phyloP scores from a whole-genome alignment of 2,888 invertebrate species.

The Thelaira solivaga region DNA sequence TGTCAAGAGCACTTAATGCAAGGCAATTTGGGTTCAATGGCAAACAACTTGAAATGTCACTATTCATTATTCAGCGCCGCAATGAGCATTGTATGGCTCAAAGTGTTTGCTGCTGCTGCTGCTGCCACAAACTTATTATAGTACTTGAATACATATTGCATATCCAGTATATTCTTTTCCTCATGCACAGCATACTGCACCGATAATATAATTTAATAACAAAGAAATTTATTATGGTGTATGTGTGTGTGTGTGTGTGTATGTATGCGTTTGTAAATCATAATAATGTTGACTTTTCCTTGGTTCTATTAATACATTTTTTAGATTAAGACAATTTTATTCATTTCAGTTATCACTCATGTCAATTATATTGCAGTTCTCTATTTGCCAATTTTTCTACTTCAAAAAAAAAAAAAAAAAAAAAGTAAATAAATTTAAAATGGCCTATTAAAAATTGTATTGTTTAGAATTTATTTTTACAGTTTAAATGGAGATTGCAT shows the following conservation, averaged over 20 bases:
- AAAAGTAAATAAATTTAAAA: neutral
- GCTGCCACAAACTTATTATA: slow-evolving; percentile 47
- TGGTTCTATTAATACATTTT: neutral
- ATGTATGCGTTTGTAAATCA: slow-evolving; percentile 15
- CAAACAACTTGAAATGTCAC: slow-evolving; percentile 61
- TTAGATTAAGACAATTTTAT: neutral
- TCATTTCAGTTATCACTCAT: neutral
- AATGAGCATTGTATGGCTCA: slow-evolving; percentile 35
- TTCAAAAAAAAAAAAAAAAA: neutral
- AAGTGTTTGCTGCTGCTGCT: slow-evolving; percentile 29
- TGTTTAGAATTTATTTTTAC: no score
- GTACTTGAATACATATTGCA: slow-evolving; percentile 28
- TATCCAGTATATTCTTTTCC: neutral
- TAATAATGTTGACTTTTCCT: slow-evolving; percentile 4
- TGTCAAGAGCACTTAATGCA: slow-evolving; percentile 84
- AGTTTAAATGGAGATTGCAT: no score
- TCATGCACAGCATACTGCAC: neutral
- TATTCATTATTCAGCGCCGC: slow-evolving; percentile 7
- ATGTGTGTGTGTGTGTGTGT: no score
- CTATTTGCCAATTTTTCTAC: slow-evolving; percentile 56
- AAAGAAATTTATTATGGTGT: no score
- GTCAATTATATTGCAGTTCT: slow-evolving; percentile 28
- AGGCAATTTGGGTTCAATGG: slow-evolving; percentile 81
- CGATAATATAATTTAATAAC: no score
- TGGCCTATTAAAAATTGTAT: no score